Evolutionary conservation across 2,888 invertebrate species (phyloP), one percentile per base, ranked within the genome.

Genomic region (Nemotelus pantherinus): DNA sequence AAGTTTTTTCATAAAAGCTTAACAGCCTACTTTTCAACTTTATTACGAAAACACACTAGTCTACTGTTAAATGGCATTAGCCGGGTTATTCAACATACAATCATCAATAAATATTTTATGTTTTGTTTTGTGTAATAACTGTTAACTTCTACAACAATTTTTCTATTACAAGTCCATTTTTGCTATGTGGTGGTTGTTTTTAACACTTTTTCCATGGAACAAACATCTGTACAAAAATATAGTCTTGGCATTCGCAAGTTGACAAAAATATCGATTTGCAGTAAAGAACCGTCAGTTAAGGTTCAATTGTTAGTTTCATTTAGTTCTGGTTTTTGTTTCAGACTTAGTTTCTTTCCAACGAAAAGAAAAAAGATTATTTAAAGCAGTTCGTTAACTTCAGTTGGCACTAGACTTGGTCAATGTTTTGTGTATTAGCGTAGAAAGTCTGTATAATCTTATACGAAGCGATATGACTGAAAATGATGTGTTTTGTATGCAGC

Each of bases 301-400:
- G 63, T 43, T 57, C 57, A 3, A n/a, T 25, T 10, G 39, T 63
- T 63, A 41, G 9, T 41, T 39, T 43, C 5, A 63, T 6, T 45
- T 25, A n/a, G 65, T n/a, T 45, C 47, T 7, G 65, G n/a, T 44
- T 25, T n/a, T 2, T 45, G n/a, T 5, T 50, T 65, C 65, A 65
- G 65, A 65, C 65, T 65, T 65, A 9, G 47, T 63, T 63, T 47
- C 9, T 10, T 65, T 65, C 65, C 65, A 65, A 47, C 63, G n/a
- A 65, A 65, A 57, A 63, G 39, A 9, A 43, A 25, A 50, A 50
- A 9, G 9, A 50, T 50, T 50, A 7, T 9, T 44, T 65, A 68
- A 68, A 71, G 71, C 55, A 57, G 44, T 71, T 43, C 55, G 71
- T 71, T 71, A 71, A 71, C 71, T 71, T 71, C 57, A 9, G 55